Percentiles rank a stretch among this genome's conserved stretches.
These are phyloP conservation scores for Pelusios castaneus DNA, from an alignment of 2,113 vertebrate genomes.

Conservation along the genomic window DNA sequence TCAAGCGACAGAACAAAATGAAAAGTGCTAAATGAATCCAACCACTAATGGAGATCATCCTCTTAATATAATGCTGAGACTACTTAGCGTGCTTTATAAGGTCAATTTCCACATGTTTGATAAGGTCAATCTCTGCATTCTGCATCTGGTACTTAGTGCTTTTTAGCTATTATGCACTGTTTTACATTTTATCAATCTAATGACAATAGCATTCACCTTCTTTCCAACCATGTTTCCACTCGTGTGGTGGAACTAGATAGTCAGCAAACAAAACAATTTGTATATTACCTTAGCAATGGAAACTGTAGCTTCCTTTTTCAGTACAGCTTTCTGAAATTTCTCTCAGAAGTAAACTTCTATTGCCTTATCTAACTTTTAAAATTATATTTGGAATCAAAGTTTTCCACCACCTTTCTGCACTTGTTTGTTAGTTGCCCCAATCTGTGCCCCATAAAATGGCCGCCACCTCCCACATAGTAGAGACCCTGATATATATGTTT, in stretches of 20 bases:
- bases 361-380: neutral
- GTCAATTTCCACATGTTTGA: conserved; percentile 1
- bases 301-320: neutral
- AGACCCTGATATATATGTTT: no score
- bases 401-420: neutral
- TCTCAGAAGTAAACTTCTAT: neutral
- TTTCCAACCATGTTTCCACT: neutral
- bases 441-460: no score
- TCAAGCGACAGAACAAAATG: neutral
- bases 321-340: neutral
- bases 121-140: conserved; percentile 7
- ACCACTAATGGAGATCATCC: neutral
- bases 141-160: neutral
- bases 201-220: neutral
- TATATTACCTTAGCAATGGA: neutral
- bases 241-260: neutral
- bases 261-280: neutral
- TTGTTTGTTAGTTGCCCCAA: no score
- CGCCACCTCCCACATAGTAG: no score
- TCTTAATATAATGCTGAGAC: neutral
- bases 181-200: neutral
- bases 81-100: conserved; percentile 4
- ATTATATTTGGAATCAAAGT: neutral
- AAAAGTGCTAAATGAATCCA: conserved; percentile 1
- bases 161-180: neutral